phyloP scores from a whole-genome alignment of 2,797 vertebrate species.

The Acrocephalus scirpaceus region DNA sequence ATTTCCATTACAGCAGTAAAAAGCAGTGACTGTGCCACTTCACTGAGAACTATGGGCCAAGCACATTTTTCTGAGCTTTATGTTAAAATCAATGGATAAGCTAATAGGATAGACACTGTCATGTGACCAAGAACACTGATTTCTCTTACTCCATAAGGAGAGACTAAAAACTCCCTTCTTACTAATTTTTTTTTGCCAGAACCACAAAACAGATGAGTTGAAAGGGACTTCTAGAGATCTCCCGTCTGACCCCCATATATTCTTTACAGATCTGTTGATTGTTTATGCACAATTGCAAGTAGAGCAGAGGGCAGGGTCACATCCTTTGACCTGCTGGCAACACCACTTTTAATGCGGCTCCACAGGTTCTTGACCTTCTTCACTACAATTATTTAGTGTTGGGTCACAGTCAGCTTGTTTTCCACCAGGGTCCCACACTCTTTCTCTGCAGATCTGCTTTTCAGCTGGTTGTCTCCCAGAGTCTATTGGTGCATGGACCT shows the following conservation, averaged over 20 bases:
- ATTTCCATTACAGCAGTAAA: neutral
- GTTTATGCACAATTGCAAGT: neutral
- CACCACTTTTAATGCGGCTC: neutral
- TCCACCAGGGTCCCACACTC: neutral
- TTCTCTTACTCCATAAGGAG: neutral
- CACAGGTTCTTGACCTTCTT: neutral
- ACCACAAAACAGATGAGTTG: neutral
- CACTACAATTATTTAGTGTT: neutral
- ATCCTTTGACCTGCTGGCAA: neutral
- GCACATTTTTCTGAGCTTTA: neutral
- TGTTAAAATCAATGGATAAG: neutral
- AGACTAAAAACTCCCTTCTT: neutral
- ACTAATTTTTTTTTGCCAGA: neutral
- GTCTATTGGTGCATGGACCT: neutral
- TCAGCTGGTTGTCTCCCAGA: neutral
- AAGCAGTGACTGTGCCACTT: neutral
- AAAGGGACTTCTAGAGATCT: neutral
- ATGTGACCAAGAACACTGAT: neutral
- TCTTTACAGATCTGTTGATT: neutral
- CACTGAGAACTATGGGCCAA: neutral
- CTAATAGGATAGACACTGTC: neutral
- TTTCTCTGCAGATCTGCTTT: neutral
- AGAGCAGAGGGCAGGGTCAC: neutral
- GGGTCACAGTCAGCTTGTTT: neutral
- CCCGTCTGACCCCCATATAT: neutral